Evolutionary conservation across 2,888 invertebrate species (phyloP).

Genomic region (Aquatica leii): DNA sequence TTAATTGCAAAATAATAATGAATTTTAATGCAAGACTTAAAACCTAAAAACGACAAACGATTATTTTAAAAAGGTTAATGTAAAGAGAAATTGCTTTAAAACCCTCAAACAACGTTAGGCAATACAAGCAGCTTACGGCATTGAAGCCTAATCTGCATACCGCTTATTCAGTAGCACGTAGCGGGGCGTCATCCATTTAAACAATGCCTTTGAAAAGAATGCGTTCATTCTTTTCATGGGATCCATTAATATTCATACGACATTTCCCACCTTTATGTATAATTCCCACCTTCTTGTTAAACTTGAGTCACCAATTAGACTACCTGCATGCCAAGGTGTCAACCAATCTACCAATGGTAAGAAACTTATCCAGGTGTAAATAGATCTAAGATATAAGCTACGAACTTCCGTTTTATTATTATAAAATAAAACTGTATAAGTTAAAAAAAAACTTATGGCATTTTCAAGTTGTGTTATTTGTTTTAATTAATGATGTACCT

Average conservation of each 20-base stretch:
- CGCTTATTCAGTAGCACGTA: slow-evolving; percentile 37
- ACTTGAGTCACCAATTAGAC: slow-evolving; percentile 27
- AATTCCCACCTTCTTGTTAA: slow-evolving; percentile 31
- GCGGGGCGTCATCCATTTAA: slow-evolving; percentile 31
- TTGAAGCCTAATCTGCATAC: slow-evolving; percentile 36
- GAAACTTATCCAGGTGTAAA: slow-evolving; percentile 21
- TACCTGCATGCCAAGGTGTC: slow-evolving; percentile 19
- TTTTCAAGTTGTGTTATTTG: slow-evolving; percentile 1
- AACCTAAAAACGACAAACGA: slow-evolving; percentile 6
- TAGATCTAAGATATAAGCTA: slow-evolving; percentile 20
- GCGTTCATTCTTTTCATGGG: slow-evolving; percentile 37
- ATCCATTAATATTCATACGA: slow-evolving; percentile 43
- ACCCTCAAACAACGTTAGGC: slow-evolving; percentile 26
- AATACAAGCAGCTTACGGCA: slow-evolving; percentile 34
- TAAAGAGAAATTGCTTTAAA: slow-evolving; percentile 30
- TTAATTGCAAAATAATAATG: no score
- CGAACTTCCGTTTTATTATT: slow-evolving; percentile 24
- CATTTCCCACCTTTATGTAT: slow-evolving; percentile 37
- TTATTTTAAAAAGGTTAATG: slow-evolving; percentile 20
- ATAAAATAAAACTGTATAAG: background rate
- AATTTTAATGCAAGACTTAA: background rate
- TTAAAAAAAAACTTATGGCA: background rate
- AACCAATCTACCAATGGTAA: slow-evolving; percentile 16
- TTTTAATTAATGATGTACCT: slow-evolving; percentile 1
- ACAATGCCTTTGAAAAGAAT: slow-evolving; percentile 30